Evolutionary conservation across 2,797 vertebrate species (phyloP).

Genomic region (Hydrocynus forskahlii): DNA sequence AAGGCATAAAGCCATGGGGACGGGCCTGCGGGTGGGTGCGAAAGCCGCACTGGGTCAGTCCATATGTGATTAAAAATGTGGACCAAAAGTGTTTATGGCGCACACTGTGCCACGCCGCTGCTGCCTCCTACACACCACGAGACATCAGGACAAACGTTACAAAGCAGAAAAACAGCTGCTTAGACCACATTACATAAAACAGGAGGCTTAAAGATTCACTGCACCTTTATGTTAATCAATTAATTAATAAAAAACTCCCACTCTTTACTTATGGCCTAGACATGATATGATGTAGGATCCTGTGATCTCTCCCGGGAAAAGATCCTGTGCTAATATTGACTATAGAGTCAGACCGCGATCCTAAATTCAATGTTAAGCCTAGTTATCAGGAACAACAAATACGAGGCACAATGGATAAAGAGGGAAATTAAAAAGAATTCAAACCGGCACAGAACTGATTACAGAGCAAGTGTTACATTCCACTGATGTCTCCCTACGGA

Average conservation of each 20-base stretch:
- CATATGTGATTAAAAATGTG: conserved; percentile 13
- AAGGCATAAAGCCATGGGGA: conserved; percentile 3
- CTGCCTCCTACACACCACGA: not conserved
- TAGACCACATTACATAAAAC: not conserved
- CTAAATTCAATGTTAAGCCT: not conserved
- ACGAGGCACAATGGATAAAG: conserved; percentile 34
- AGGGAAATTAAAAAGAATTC: conserved; percentile 46
- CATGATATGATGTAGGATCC: not conserved
- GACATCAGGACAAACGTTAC: conserved; percentile 24
- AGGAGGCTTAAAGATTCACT: not conserved
- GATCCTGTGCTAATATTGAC: conserved; percentile 14
- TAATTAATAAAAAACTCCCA: not conserved
- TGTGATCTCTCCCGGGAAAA: conserved; percentile 27
- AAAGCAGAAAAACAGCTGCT: conserved; percentile 13
- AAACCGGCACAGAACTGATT: conserved; percentile 64
- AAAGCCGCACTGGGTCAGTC: conserved; percentile 5
- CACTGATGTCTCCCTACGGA: conserved; percentile 45
- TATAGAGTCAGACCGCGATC: conserved; percentile 42
- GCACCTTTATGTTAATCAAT: not conserved
- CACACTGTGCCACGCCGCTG: not conserved
- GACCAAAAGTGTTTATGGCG: conserved; percentile 32
- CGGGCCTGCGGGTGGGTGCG: conserved; percentile 28
- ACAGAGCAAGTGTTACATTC: conserved; percentile 73
- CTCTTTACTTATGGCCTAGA: not conserved
- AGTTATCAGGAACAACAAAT: conserved; percentile 32